Conservation (phyloP, 2,888 invertebrate species). For the Catocala fraxini region DNA sequence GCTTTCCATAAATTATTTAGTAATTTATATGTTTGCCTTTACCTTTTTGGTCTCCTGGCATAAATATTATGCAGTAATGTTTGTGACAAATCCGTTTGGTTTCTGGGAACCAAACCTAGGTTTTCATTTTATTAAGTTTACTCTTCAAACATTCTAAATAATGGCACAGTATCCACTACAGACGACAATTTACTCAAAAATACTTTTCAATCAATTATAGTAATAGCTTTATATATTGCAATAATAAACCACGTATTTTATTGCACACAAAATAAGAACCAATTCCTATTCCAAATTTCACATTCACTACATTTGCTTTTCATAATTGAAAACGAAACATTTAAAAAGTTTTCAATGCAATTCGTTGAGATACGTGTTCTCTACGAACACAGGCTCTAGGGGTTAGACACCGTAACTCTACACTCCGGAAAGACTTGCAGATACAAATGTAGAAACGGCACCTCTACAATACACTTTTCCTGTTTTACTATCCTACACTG, state of each 20-base stretch:
- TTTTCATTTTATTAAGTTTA: too few relatives aligned
- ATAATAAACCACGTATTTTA: neutral
- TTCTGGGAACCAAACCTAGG: too few relatives aligned
- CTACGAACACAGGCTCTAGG: constrained; percentile 41
- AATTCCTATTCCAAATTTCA: constrained; percentile 8
- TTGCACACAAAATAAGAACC: constrained; percentile 2
- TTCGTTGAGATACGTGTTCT: constrained; percentile 33
- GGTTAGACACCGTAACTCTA: constrained; percentile 47
- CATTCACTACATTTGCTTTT: constrained; percentile 22
- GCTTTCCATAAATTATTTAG: too few relatives aligned
- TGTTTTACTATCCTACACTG: constrained; percentile 48
- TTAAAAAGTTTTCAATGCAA: constrained; percentile 43
- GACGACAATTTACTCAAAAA: too few relatives aligned
- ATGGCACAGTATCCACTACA: too few relatives aligned
- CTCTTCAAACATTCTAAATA: too few relatives aligned
- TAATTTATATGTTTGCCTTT: too few relatives aligned
- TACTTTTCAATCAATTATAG: too few relatives aligned
- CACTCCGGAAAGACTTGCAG: constrained; percentile 44
- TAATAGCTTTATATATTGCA: neutral
- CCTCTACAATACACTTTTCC: constrained; percentile 52
- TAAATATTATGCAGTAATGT: too few relatives aligned
- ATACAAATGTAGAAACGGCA: constrained; percentile 48
- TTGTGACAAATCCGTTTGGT: too few relatives aligned
- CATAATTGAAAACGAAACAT: constrained; percentile 42
- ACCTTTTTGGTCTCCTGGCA: too few relatives aligned